Evolutionary conservation across 2,113 vertebrate species (phyloP).

Genomic region (Strix aluco): DNA sequence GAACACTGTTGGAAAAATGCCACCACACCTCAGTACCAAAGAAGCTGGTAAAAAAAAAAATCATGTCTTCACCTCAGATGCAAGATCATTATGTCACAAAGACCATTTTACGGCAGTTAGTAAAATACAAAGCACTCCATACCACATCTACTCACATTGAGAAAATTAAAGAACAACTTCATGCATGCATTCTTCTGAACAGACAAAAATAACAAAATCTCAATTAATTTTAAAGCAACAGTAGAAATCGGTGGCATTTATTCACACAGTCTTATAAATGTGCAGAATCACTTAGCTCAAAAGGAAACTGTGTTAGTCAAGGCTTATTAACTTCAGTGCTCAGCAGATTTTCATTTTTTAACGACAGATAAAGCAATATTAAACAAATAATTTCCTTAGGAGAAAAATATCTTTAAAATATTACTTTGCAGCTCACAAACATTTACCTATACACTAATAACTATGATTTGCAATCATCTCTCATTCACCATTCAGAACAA

Average conservation of each 20-base stretch:
- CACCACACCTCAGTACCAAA: neutral
- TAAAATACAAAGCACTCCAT: neutral
- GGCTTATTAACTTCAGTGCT: neutral
- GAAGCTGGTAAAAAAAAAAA: neutral
- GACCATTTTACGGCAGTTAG: neutral
- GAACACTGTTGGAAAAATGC: neutral
- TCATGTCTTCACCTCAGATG: rapidly evolving
- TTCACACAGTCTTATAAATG: neutral
- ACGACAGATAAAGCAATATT: neutral
- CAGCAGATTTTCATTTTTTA: neutral
- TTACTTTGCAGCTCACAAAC: neutral
- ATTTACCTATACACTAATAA: neutral
- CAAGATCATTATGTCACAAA: neutral
- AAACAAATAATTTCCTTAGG: neutral
- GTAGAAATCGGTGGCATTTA: neutral
- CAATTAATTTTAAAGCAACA: neutral
- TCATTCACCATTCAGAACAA: neutral
- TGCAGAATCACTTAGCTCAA: neutral
- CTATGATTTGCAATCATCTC: neutral
- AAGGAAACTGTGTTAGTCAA: neutral
- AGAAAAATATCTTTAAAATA: neutral
- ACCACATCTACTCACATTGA: neutral
- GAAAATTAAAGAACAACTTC: neutral
- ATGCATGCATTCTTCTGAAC: neutral
- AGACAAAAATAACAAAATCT: neutral